Base-by-base conservation (phyloP, 2,888 invertebrate species). In the Drosophila differens region DNA sequence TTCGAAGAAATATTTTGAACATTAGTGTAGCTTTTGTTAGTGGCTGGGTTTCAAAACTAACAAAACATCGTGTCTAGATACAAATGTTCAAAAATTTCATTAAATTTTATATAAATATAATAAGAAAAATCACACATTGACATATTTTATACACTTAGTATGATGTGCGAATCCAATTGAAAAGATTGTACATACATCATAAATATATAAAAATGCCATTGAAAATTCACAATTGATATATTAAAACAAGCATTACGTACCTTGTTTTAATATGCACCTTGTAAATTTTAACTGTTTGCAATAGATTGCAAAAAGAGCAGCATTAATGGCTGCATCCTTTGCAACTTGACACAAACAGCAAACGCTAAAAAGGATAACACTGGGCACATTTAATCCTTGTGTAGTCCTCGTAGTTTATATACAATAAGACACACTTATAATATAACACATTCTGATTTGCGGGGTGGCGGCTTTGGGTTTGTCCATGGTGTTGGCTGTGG, bases 371-470 rank as follows among this genome's bases (percentile, higher is more conserved):
- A 66, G 63, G 64, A 70, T 47, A 59, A 37, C 60, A 62, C 53
- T 22, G 54, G 39, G 61, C 66, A 58, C 25, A 53, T 57, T 59
- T 25, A 5, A 39, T 37, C 59, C 57, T 47, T 28, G 52, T 57
- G 70, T 65, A 37, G 30, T 74, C 72, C 89, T 70, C 68, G 44
- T 83, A 89, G 62, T 51, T 67, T 19, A 10, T 60, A 52, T 62
- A 69, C 54, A 62, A 32, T 19, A 57, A 51, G 30, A 58, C 33
- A 51, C 33, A 76, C 44, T 79, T 85, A 85, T 70, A 71, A 76
- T 68, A 85, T 73, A 55, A 75, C 60, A 61, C 84, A 85, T 9
- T 4, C 0, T 65, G 49, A 30, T 62, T 35, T 6, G 28, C 19
- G 22, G 25, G 22, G 22, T 22, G 22, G 22, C 22, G 25, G 25